Percentiles rank a stretch among this genome's conserved stretches.
Conservation (phyloP, 2,888 invertebrate genomes). For the Diarsia rubi region DNA sequence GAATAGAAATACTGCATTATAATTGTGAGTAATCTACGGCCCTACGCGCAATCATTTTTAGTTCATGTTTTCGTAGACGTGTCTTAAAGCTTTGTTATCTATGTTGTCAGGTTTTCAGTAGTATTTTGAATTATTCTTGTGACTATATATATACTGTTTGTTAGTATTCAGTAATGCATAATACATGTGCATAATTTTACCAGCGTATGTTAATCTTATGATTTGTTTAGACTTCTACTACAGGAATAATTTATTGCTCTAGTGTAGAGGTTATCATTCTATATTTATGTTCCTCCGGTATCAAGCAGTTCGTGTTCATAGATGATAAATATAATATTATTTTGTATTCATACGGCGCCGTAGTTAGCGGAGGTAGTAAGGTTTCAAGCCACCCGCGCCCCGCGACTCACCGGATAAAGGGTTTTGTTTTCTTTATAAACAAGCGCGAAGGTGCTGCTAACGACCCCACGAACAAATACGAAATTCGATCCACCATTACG, state of each 20-base stretch:
- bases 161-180: constrained; percentile 20
- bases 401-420: constrained; percentile 77
- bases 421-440: constrained; percentile 90
- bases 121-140: constrained; percentile 14
- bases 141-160: neutral
- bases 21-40: neutral
- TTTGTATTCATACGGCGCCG: constrained; percentile 74
- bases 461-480: constrained; percentile 90
- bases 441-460: constrained; percentile 89
- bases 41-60: neutral
- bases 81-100: neutral
- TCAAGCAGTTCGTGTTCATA: constrained; percentile 45
- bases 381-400: constrained; percentile 73
- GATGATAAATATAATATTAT: constrained; percentile 58
- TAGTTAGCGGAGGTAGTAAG: constrained; percentile 71
- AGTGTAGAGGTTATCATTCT: constrained; percentile 16
- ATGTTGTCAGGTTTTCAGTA: neutral
- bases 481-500: constrained; percentile 90
- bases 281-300: constrained; percentile 38
- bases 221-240: constrained; percentile 46
- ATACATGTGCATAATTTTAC: constrained; percentile 40
- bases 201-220: constrained; percentile 45
- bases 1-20: neutral
- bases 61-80: neutral
- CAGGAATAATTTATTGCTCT: constrained; percentile 44